Conservation (phyloP, 1,140 invertebrate genomes). For the Heliconius hermathena region DNA sequence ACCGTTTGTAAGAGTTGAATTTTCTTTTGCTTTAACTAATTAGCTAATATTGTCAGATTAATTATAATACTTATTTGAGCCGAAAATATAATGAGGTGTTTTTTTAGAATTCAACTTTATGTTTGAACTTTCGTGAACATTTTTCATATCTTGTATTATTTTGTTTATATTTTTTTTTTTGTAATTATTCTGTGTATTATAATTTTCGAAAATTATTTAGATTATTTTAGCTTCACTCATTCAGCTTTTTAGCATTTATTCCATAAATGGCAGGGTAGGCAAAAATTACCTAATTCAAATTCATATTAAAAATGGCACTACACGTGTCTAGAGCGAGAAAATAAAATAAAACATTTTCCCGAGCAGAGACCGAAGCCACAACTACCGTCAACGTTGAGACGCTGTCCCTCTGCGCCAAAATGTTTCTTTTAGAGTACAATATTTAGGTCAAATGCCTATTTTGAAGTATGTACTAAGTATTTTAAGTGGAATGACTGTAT, state of each 20-base stretch:
- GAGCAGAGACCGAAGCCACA: too few species aligned
- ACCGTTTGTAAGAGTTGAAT: too few species aligned
- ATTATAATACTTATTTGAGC: background rate
- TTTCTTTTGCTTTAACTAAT: too few species aligned
- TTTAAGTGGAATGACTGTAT: background rate
- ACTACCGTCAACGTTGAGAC: background rate
- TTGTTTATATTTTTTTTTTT: too few species aligned
- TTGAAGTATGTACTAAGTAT: background rate
- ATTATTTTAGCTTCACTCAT: background rate
- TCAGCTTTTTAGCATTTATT: too few species aligned
- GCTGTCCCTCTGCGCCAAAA: too few species aligned
- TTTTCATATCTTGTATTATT: background rate
- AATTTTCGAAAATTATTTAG: background rate
- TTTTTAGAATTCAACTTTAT: background rate
- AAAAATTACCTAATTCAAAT: too few species aligned
- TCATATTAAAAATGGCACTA: too few species aligned
- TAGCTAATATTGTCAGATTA: background rate
- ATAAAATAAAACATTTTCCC: too few species aligned
- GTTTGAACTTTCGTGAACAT: background rate
- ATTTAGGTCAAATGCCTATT: background rate
- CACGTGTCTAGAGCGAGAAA: too few species aligned
- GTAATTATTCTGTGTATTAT: background rate
- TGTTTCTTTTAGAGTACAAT: background rate
- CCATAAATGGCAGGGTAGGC: too few species aligned
- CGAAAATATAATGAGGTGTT: background rate